These are phyloP conservation scores for Apodemia hepburni DNA, from an alignment of 2,888 invertebrate species.

Conservation along the genomic window DNA sequence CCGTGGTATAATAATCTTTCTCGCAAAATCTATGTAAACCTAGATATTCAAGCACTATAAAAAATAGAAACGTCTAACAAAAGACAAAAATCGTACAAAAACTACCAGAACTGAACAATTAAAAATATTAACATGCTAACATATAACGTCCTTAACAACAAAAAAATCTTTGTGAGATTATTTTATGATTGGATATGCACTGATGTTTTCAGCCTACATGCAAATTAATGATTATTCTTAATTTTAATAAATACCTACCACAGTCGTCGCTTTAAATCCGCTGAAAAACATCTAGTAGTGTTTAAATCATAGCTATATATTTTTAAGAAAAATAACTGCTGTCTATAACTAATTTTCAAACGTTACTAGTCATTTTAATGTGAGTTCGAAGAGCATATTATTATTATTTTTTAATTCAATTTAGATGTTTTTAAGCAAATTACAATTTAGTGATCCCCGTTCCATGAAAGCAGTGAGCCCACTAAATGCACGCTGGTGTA, in stretches of 20 bases:
- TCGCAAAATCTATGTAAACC: conserved; percentile 5
- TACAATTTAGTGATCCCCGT: conserved; percentile 51
- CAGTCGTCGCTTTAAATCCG: conserved; percentile 35
- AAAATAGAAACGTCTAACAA: conserved; percentile 10
- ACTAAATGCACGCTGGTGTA: conserved; percentile 67
- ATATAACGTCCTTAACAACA: conserved; percentile 23
- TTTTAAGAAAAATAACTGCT: neutral
- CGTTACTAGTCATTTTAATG: neutral
- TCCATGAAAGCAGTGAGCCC: conserved; percentile 75
- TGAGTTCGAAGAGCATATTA: neutral
- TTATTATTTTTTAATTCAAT: conserved; percentile 18
- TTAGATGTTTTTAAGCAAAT: conserved; percentile 56
- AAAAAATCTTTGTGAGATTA: conserved; percentile 22
- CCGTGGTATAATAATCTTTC: conserved; percentile 1
- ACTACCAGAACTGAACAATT: conserved; percentile 22
- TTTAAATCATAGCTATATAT: neutral
- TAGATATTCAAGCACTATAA: conserved; percentile 27
- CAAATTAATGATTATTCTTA: conserved; percentile 46
- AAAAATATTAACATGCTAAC: conserved; percentile 30
- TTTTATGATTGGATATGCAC: conserved; percentile 45
- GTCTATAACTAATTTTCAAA: neutral
- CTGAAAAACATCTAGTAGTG: conserved; percentile 52
- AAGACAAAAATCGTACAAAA: conserved; percentile 12
- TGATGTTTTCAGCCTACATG: conserved; percentile 66
- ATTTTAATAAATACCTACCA: conserved; percentile 43